A percentile compares a stretch with the other conserved stretches of the same genome.
Evolutionary conservation across 2,888 invertebrate genomes (phyloP).

Genomic region (Acronicta alni): DNA sequence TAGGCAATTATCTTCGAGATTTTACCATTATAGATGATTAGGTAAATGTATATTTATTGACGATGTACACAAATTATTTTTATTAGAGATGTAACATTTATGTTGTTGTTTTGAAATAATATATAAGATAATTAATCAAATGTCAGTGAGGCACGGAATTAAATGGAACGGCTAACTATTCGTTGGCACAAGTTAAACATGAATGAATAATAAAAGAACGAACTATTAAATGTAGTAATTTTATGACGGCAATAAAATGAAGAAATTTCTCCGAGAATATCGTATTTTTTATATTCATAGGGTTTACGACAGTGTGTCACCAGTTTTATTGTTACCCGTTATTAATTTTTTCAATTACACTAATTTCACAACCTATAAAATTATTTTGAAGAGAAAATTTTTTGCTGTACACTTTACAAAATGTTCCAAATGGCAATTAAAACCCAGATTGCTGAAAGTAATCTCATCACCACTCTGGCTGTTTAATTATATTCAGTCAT

Average conservation of each 20-base stretch:
- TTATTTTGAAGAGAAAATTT: no score
- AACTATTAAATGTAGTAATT: constrained; percentile 64
- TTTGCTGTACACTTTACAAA: no score
- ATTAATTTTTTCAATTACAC: constrained; percentile 53
- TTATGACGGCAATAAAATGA: constrained; percentile 71
- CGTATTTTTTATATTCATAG: constrained; percentile 62
- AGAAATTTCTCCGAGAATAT: constrained; percentile 63
- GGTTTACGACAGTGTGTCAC: constrained; percentile 65
- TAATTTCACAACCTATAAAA: background rate
- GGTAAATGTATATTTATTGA: background rate
- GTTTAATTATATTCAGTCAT: no score
- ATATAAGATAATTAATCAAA: constrained; percentile 35
- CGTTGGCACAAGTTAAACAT: constrained; percentile 41
- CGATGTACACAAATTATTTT: no score
- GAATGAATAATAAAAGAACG: constrained; percentile 48
- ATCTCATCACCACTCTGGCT: no score
- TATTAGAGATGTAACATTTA: background rate
- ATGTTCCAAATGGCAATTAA: no score
- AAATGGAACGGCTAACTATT: constrained; percentile 20
- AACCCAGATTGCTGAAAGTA: no score
- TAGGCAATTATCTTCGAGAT: background rate
- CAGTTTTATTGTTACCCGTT: constrained; percentile 52
- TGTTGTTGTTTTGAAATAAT: constrained; percentile 26
- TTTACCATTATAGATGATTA: no score
- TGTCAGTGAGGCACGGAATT: constrained; percentile 21